Percentiles rank a stretch among this genome's conserved stretches.
Evolutionary conservation across 2,888 invertebrate species (phyloP).

Genomic region (Xiphydria camelus): DNA sequence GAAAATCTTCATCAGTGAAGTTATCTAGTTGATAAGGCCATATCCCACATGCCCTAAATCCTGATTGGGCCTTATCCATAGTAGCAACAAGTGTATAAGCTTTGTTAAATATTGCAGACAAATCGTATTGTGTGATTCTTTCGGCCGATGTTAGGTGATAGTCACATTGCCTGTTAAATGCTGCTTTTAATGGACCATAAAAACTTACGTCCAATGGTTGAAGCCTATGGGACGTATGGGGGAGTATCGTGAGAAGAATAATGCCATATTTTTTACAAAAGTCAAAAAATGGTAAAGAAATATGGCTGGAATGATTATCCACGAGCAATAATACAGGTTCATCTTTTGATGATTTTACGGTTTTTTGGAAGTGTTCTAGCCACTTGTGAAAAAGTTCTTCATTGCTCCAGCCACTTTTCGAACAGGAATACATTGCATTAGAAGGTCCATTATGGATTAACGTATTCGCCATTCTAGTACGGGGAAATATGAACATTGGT

Average conservation of each 20-base stretch:
- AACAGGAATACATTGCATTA: conserved; percentile 42
- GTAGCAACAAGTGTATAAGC: conserved; percentile 20
- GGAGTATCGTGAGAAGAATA: conserved; percentile 32
- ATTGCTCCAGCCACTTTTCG: conserved; percentile 41
- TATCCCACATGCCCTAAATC: conserved; percentile 21
- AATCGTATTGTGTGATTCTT: conserved; percentile 25
- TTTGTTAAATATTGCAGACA: conserved; percentile 21
- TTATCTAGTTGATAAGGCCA: conserved; percentile 20
- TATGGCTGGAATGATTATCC: conserved; percentile 39
- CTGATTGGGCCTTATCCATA: conserved; percentile 17
- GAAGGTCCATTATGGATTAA: conserved; percentile 53
- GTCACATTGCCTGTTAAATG: conserved; percentile 29
- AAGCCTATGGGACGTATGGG: conserved; percentile 33
- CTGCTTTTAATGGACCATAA: conserved; percentile 32
- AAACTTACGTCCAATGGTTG: conserved; percentile 34
- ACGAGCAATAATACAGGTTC: conserved; percentile 44
- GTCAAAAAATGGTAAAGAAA: conserved; percentile 22
- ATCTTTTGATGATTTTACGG: conserved; percentile 40
- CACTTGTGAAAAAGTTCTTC: conserved; percentile 18
- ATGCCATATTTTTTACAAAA: conserved; percentile 29
- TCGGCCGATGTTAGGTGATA: not conserved
- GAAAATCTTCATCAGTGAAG: conserved; percentile 22
- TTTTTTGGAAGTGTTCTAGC: conserved; percentile 35
- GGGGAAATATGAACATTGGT: conserved; percentile 58
- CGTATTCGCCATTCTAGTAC: conserved; percentile 50